Evolutionary conservation across 2,888 invertebrate genomes (phyloP), one percentile per base, ranked within the genome.

Genomic region (Sarcophaga subvicina): DNA sequence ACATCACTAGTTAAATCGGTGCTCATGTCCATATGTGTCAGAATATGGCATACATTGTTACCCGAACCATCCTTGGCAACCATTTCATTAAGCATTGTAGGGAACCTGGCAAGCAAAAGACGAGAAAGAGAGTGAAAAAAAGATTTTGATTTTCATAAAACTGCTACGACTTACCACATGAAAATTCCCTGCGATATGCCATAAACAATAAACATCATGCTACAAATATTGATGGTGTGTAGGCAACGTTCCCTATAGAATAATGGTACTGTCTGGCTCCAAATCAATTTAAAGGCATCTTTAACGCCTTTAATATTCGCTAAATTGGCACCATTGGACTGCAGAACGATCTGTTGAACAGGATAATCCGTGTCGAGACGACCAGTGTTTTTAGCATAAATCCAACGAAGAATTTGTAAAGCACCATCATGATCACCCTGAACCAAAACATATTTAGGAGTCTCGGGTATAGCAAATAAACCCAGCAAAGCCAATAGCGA

Each of bases 381-480:
- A 0, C 94, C 94, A 0, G 94, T 94, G 88, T 95, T 96, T 5
- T 89, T 91, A 2, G 94, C 93, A 89, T 95, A 97, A 86, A 97
- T 96, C 4, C 90, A 91, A 79, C 94, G 94, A 59, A 97, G 91
- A 47, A 96, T 94, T 63, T 91, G 89, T 71, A 97, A 90, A 0
- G 97, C 96, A 64, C 94, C 94, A 0, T 95, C 94, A 1, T 94
- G 92, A 79, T 94, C 93, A 0, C 96, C 96, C 77, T 95, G 95
- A 0, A 96, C 95, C 62, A 96, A 94, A 64, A 96, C 93, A 91
- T 96, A 98, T 92, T 97, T 97, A 0, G 98, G 97, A 87, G 96
- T 97, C 91, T 98, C 98, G 0, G 97, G 97, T 17, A 96, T 94
- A 67, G 94, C 94, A 10, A 94, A 91, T 17, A 96, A 93, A 17